Conservation (phyloP, 2,113 vertebrate species). For the Athene noctua region DNA sequence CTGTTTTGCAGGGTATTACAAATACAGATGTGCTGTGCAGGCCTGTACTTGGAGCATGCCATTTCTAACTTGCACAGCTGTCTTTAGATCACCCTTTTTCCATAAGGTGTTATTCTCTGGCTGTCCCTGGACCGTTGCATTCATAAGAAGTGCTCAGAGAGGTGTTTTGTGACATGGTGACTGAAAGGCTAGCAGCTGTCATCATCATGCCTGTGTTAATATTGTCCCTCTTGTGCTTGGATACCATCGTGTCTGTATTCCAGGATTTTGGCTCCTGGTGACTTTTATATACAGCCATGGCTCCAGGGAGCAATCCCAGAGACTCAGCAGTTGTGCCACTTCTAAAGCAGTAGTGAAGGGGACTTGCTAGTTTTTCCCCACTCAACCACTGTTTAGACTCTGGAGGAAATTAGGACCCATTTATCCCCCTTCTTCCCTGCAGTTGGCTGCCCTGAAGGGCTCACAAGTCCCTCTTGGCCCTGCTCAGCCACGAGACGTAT, state of each 20-base stretch:
- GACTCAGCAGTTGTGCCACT: neutral
- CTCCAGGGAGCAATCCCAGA: neutral
- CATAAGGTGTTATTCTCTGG: neutral
- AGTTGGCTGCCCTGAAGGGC: neutral
- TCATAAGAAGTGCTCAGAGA: neutral
- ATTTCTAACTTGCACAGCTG: neutral
- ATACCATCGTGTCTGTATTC: neutral
- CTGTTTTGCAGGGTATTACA: neutral
- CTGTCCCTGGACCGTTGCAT: neutral
- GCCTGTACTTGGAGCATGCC: neutral
- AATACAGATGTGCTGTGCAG: neutral
- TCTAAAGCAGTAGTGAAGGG: neutral
- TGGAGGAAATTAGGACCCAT: neutral
- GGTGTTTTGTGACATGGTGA: neutral
- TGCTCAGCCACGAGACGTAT: neutral
- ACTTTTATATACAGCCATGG: neutral
- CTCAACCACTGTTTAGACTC: neutral
- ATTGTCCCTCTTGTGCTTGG: neutral
- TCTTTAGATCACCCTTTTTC: neutral
- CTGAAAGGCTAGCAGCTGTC: constrained; percentile 9
- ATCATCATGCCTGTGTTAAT: neutral
- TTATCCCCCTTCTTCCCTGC: neutral
- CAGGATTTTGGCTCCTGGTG: neutral
- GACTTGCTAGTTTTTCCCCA: neutral
- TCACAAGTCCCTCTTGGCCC: neutral